phyloP scores from a whole-genome alignment of 2,797 vertebrate genomes.

The Ambastaia sidthimunki region DNA sequence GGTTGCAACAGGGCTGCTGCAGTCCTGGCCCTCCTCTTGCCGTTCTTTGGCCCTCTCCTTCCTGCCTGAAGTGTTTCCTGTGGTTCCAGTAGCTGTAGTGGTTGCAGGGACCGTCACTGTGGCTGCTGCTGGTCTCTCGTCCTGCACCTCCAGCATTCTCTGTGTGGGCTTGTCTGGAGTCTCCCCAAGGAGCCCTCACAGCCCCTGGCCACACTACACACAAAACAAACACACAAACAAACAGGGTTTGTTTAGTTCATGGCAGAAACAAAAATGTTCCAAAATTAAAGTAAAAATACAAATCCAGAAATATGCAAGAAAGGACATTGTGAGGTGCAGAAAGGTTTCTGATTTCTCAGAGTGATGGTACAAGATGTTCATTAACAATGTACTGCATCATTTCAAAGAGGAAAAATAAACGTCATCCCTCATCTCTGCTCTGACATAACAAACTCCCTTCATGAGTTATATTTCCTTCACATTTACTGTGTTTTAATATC shows the following conservation, averaged over 20 bases:
- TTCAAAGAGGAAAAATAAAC: too few species aligned
- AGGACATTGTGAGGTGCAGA: too few species aligned
- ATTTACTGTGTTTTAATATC: neutral
- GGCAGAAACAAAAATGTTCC: neutral
- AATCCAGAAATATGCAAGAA: neutral
- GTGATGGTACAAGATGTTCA: too few species aligned
- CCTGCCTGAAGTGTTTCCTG: slow-evolving; percentile 82
- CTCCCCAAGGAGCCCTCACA: slow-evolving; percentile 94
- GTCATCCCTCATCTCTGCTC: too few species aligned
- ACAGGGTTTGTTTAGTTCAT: neutral
- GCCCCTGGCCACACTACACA: slow-evolving; percentile 91
- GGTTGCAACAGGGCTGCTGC: slow-evolving; percentile 78
- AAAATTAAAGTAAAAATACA: neutral
- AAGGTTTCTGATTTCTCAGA: too few species aligned
- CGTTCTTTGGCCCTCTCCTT: slow-evolving; percentile 93
- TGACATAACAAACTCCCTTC: too few species aligned
- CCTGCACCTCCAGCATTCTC: slow-evolving; percentile 99
- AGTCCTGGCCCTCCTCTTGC: slow-evolving; percentile 87
- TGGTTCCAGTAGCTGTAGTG: slow-evolving; percentile 64
- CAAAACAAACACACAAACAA: slow-evolving; percentile 10
- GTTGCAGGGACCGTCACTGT: slow-evolving; percentile 73
- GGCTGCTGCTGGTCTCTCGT: slow-evolving; percentile 80
- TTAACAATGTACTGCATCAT: too few species aligned
- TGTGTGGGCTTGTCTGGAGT: slow-evolving; percentile 85
- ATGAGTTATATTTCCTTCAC: too few species aligned